A percentile compares a stretch with the other conserved stretches of the same genome.
Conservation (phyloP, 2,797 vertebrate species). For the Hippoglossus hippoglossus region DNA sequence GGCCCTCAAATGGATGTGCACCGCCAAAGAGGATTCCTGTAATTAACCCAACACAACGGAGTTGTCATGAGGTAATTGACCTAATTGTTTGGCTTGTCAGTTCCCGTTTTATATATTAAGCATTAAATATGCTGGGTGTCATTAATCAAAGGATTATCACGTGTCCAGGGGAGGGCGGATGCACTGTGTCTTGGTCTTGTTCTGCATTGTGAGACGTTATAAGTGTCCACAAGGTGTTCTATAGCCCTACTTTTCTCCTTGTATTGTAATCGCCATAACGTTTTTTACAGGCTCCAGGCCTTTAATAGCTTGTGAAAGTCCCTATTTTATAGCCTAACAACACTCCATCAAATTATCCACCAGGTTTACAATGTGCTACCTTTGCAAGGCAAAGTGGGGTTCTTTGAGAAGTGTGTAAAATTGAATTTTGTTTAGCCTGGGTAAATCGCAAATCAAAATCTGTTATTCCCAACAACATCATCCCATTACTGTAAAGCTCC, state of each 20-base stretch:
- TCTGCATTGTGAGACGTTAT: slow-evolving; percentile 51
- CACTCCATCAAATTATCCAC: slow-evolving; percentile 63
- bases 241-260: slow-evolving; percentile 36
- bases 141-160: slow-evolving; percentile 79
- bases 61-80: slow-evolving; percentile 80
- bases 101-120: slow-evolving; percentile 70
- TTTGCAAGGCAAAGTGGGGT: slow-evolving; percentile 35
- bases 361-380: slow-evolving; percentile 33
- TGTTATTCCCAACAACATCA: slow-evolving; percentile 56
- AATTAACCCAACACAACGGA: slow-evolving; percentile 81
- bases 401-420: slow-evolving; percentile 62
- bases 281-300: slow-evolving; percentile 66
- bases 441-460: slow-evolving; percentile 61
- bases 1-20: slow-evolving; percentile 67
- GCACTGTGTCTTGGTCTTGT: slow-evolving; percentile 57
- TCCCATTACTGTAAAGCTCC: slow-evolving; percentile 65
- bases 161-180: slow-evolving; percentile 39
- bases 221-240: slow-evolving; percentile 47
- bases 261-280: slow-evolving; percentile 55
- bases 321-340: slow-evolving; percentile 60
- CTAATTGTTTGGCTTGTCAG: slow-evolving; percentile 83
- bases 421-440: slow-evolving; percentile 65
- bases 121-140: slow-evolving; percentile 72
- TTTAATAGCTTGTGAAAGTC: slow-evolving; percentile 69
- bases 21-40: slow-evolving; percentile 57